phyloP scores from a whole-genome alignment of 1,140 invertebrate genomes.

The Physella acuta region DNA sequence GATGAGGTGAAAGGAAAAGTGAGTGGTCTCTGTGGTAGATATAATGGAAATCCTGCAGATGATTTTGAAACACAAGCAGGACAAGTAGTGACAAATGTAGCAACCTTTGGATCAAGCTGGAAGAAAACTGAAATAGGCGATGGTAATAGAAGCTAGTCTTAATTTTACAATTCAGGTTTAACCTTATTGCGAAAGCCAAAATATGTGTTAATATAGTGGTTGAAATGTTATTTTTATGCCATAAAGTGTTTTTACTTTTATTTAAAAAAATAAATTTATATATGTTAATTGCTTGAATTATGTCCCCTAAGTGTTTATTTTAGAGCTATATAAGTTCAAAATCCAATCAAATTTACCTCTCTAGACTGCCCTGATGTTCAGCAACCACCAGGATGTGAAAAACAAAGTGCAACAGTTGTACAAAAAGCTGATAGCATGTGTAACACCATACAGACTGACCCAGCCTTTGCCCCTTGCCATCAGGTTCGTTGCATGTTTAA shows the following conservation, averaged over 20 bases:
- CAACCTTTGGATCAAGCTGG: conserved; percentile 69
- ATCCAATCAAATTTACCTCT: neutral
- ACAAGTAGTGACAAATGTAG: conserved; percentile 33
- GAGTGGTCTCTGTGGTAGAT: conserved; percentile 76
- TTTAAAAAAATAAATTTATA: too few relatives aligned
- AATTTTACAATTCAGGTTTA: too few relatives aligned
- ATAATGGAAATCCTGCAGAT: conserved; percentile 72
- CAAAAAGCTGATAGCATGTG: conserved; percentile 28
- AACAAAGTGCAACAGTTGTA: neutral
- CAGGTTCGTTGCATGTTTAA: too few relatives aligned
- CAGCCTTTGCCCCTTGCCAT: conserved; percentile 40
- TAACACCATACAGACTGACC: conserved; percentile 29
- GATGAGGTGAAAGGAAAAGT: conserved; percentile 76
- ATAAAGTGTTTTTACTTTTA: too few relatives aligned
- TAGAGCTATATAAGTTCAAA: neutral
- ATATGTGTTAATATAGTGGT: too few relatives aligned
- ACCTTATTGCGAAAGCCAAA: too few relatives aligned
- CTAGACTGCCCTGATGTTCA: conserved; percentile 35
- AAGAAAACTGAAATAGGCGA: conserved; percentile 64
- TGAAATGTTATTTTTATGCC: too few relatives aligned
- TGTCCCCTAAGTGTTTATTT: neutral
- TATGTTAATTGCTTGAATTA: neutral
- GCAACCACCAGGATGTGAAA: conserved; percentile 31
- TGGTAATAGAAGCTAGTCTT: too few relatives aligned
- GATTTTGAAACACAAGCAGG: conserved; percentile 66